These are phyloP conservation scores for Leptinotarsa rubiginosa DNA, from an alignment of 2,888 invertebrate species.

Conservation along the genomic window DNA sequence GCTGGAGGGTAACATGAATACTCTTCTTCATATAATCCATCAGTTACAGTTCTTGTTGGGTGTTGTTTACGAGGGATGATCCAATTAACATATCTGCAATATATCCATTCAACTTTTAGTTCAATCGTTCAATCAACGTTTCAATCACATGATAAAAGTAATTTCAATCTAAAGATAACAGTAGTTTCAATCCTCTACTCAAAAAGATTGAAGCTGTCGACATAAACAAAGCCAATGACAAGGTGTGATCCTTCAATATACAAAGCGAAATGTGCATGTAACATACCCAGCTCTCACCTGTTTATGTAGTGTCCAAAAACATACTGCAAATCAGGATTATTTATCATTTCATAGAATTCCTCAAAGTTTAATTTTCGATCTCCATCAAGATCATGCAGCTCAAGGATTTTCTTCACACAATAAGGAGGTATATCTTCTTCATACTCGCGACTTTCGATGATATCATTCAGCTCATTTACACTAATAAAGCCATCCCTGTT, in stretches of 20 bases:
- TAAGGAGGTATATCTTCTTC: constrained; percentile 75
- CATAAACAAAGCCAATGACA: too few relatives aligned
- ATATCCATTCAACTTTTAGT: constrained; percentile 69
- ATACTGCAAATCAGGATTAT: constrained; percentile 67
- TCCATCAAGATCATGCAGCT: constrained; percentile 73
- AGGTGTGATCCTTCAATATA: too few relatives aligned
- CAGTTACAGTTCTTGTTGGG: constrained; percentile 51
- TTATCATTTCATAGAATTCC: constrained; percentile 80
- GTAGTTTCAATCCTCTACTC: constrained; percentile 65
- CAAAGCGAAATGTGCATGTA: neutral
- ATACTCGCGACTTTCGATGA: constrained; percentile 73
- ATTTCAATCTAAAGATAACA: neutral
- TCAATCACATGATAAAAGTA: neutral
- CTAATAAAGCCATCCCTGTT: constrained; percentile 77
- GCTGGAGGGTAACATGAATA: constrained; percentile 95
- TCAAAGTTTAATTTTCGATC: constrained; percentile 77
- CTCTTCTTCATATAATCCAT: constrained; percentile 80
- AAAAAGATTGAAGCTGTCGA: constrained; percentile 59
- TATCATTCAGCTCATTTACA: constrained; percentile 73
- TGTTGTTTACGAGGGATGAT: constrained; percentile 48
- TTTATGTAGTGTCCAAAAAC: constrained; percentile 36
- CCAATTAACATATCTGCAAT: constrained; percentile 51
- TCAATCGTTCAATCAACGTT: neutral
- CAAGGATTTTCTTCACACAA: constrained; percentile 75
- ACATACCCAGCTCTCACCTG: constrained; percentile 67